Base-by-base conservation (phyloP, 2,888 invertebrate genomes). In the Sepiola atlantica region DNA sequence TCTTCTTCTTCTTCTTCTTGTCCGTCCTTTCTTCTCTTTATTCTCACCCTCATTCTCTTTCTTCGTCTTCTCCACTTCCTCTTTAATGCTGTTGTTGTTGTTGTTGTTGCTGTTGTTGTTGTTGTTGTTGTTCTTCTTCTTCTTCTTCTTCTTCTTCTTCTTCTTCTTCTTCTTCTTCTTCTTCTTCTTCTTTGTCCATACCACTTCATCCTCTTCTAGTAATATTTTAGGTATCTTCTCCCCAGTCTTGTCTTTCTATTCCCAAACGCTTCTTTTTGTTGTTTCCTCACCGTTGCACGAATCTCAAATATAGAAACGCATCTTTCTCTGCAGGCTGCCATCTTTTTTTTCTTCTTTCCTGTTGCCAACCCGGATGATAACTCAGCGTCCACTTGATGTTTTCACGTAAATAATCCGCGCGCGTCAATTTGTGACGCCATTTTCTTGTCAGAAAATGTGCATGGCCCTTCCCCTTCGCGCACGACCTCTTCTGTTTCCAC, bases 251-350 rank as follows among this genome's bases (percentile, higher is more conserved):
- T 61, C 21, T 61, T 61, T 61, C 21, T 28, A 10, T 61, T 61
- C 61, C 24, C 61, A 24, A 61, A 61, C 28, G 8, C 28, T 61
- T 61, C 4, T 0, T 61, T 28, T 61, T 61, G 24, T 61, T 21
- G 1, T 61, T 24, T 21, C 61, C 8, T 28, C 24, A 24, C 24
- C 77, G 45, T 45, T 45, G 45, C 45, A 45, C 45, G 8, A n/a
- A 77, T 28, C n/a, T 77, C n/a, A n/a, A 77, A 77, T 77, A 77
- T 77, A 77, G n/a, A 77, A 77, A n/a, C 77, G n/a, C 77, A n/a
- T n/a, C 77, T 77, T 77, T 77, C 77, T 77, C n/a, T n/a, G n/a
- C 77, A n/a, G n/a, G 77, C n/a, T 77, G 77, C n/a, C n/a, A 77
- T 77, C 77, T 77, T 77, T 77, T 77, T n/a, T n/a, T 45, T 45